Base-by-base conservation (phyloP, 2,113 vertebrate genomes). In the Actenoides lindsayi region DNA sequence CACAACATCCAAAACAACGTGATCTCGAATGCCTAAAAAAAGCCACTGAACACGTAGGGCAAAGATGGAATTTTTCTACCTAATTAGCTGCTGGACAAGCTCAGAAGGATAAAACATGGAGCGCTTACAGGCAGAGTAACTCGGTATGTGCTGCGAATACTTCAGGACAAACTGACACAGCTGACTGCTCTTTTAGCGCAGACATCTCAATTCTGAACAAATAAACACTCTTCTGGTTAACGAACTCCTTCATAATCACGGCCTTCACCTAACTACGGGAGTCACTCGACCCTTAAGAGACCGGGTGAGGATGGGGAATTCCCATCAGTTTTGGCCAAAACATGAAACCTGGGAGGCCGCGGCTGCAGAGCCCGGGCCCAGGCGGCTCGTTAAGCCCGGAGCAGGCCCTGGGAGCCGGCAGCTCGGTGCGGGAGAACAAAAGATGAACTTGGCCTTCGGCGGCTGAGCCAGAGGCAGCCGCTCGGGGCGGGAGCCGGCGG, bases 381-480 rank as follows among this genome's bases (percentile, higher is more conserved):
- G 30, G 8, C 13, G 12, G 10, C 16, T 14, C 50, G 2, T 6
- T 9, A 16, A 10, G 2, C 12, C n/a, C 5, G 16, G 8, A 9
- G 9, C n/a, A 2, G 73, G 41, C 41, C 3, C 31, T 21, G 13
- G 7, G 14, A 23, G n/a, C 31, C 21, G 5, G 9, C 39, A 33
- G 46, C 31, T 30, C 2, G 0, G 1, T 2, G 16, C 14, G 1
- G 27, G 19, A n/a, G 13, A 73, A 67, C 59, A 54, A 54, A 60
- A 42, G 44, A 13, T 2, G 39, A 10, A 57, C 77, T 35, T 2
- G 44, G 54, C 63, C 70, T 82, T 8, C 46, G 6, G 42, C 2
- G 11, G 33, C 24, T 1, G 27, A 14, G 25, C 2, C 27, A 6
- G 16, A 39, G 24, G 67, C 31, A 17, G 53, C 44, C 2, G 23